Conservation (phyloP, 2,888 invertebrate species). For the Imbricaverruca yamaguchii region DNA sequence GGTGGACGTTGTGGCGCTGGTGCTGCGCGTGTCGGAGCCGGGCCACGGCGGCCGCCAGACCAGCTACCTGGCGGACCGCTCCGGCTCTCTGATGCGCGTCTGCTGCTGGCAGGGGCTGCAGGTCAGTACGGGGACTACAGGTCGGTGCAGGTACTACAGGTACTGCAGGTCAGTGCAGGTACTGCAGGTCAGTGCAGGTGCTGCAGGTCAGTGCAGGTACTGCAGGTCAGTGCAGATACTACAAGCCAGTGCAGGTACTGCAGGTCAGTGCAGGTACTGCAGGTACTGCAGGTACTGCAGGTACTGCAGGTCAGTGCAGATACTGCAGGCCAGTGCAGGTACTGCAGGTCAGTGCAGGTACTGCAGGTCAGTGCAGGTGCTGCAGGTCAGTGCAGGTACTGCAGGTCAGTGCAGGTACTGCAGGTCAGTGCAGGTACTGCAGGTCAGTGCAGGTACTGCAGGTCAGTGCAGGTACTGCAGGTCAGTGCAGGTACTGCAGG, state of each 20-base stretch:
- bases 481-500: no score
- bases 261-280: no score
- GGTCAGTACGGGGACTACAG: constrained; percentile 35
- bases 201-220: background rate
- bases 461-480: no score
- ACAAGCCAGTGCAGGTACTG: background rate
- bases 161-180: background rate
- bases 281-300: no score
- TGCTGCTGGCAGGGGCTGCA: constrained; percentile 51
- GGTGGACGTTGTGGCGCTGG: constrained; percentile 63
- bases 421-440: no score
- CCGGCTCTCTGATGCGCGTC: constrained; percentile 49
- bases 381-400: no score
- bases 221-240: background rate
- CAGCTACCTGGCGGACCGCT: constrained; percentile 52
- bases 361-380: no score
- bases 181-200: background rate
- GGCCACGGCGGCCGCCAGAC: constrained; percentile 49
- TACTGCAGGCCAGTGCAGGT: no score
- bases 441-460: no score
- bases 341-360: no score
- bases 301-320: no score
- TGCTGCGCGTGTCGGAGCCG: constrained; percentile 42
- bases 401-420: no score
- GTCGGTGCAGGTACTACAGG: background rate